Base-by-base conservation (phyloP, 1,140 invertebrate species). In the Spodoptera frugiperda region DNA sequence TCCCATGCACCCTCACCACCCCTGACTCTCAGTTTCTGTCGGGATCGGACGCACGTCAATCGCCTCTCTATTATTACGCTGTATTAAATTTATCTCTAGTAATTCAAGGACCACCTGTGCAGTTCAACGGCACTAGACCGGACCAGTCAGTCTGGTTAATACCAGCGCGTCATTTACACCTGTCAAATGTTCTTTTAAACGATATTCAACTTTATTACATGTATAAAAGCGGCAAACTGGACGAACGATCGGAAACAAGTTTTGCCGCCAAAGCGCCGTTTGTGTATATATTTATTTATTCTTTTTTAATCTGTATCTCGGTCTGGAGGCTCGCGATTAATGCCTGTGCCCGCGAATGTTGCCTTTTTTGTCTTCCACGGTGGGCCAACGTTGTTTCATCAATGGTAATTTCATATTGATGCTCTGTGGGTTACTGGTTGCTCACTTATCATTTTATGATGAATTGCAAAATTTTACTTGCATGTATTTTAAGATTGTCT, bases 81-180 rank as follows among this genome's bases (percentile, higher is more conserved):
- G 87, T 87, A 91, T 91, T 90, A 89, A 89, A 88, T 93, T 89
- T 91, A 93, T 93, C 85, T 90, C 83, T 86, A 84, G 87, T 93
- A 89, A 91, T 91, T 89, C 91, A 91, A 91, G 88, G 87, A 86
- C 90, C 90, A 89, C 87, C 87, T 91, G 89, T 85, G 84, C 83
- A 84, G 91, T 93, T 93, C 91, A 93, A 88, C 91, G 91, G 86
- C 91, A 90, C 90, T 91, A 91, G 88, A 88, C 59, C 76, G 82
- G 82, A 91, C 91, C 90, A 91, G 91, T 92, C 79, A 78, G 83
- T 91, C 91, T 90, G 87, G 91, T 91, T 89, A 88, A 87, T 85
- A 82, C 78, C 68, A 86, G 87, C 83, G 82, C 82, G 82, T 89
- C 84, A 87, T 90, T 88, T 89, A 90, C 87, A 88, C 85, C 82